phyloP scores from a whole-genome alignment of 2,888 invertebrate species.

The Blomia tropicalis region DNA sequence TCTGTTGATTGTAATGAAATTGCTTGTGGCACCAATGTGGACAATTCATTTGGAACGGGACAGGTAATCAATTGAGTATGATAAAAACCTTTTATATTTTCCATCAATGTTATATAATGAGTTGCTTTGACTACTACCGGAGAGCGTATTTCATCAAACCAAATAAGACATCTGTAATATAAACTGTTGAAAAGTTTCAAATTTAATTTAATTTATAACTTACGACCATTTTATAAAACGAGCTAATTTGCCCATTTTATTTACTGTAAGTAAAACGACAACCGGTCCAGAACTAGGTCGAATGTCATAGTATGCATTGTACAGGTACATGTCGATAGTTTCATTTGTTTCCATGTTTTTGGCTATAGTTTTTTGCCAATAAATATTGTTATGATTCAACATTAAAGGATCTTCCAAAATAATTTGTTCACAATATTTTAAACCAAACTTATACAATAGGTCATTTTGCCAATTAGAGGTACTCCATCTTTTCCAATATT shows the following conservation, averaged over 20 bases:
- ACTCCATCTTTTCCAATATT: neutral
- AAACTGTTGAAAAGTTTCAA: neutral
- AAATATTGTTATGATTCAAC: neutral
- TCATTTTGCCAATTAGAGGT: neutral
- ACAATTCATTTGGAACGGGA: neutral
- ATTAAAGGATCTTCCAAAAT: neutral
- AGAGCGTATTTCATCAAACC: neutral
- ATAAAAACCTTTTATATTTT: neutral
- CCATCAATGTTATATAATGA: neutral
- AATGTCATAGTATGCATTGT: conserved; percentile 22
- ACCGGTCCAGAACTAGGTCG: neutral
- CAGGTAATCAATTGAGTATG: conserved; percentile 2
- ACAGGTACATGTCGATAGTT: neutral
- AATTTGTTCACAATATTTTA: neutral
- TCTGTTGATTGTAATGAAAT: neutral
- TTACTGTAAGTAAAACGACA: neutral
- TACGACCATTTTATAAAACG: neutral
- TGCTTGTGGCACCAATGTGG: neutral
- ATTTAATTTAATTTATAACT: neutral
- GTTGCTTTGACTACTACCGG: neutral
- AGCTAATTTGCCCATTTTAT: neutral
- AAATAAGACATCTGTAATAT: neutral
- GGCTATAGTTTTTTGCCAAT: neutral
- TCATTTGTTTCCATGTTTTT: no score
- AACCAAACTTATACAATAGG: neutral